Evolutionary conservation across 2,888 invertebrate species (phyloP).

Genomic region (Pollenia labialis): DNA sequence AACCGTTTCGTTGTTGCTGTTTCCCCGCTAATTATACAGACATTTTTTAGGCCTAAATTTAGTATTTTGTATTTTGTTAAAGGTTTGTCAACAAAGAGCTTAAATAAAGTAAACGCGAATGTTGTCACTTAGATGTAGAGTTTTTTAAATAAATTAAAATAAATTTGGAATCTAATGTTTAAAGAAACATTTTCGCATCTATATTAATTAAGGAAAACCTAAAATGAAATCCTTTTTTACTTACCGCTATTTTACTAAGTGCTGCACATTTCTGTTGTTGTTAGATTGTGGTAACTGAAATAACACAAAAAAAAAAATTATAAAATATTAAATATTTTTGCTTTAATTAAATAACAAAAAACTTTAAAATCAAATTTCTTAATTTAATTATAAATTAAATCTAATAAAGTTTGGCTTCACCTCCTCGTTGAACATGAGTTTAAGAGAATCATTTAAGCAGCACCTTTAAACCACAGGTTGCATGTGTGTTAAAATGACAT

Average conservation of each 20-base stretch:
- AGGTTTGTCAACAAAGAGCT: too few species aligned
- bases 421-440: not conserved
- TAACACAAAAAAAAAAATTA: not conserved
- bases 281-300: conserved; percentile 26
- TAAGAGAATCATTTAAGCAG: conserved; percentile 55
- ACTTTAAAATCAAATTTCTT: not conserved
- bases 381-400: too few species aligned
- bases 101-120: too few species aligned
- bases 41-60: too few species aligned
- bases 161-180: not conserved
- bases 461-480: conserved; percentile 68
- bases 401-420: too few species aligned
- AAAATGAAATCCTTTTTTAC: not conserved
- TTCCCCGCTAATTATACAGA: too few species aligned
- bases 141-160: too few species aligned
- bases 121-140: too few species aligned
- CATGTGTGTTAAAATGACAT: conserved; percentile 71
- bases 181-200: not conserved
- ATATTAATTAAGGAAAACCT: too few species aligned
- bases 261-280: conserved; percentile 21
- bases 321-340: not conserved
- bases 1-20: not conserved
- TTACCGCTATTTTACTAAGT: conserved; percentile 31
- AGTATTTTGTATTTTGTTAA: too few species aligned
- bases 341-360: conserved; percentile 10